Evolutionary conservation across 2,113 vertebrate genomes (phyloP).

Genomic region (Semnornis frantzii): DNA sequence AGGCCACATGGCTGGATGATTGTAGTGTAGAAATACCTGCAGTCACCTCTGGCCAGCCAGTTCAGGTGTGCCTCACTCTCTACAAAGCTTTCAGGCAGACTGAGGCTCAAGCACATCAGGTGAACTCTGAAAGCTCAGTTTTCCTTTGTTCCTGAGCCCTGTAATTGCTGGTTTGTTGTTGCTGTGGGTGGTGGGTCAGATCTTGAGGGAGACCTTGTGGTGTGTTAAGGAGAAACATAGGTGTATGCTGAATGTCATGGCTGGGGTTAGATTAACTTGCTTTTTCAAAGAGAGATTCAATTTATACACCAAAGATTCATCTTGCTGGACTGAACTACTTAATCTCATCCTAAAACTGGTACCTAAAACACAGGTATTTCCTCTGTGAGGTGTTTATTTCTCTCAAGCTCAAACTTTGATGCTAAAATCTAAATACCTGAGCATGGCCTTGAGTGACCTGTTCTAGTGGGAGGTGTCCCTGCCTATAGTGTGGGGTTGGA

Average conservation of each 20-base stretch:
- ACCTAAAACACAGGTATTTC: neutral
- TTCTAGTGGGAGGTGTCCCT: no score
- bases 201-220: neutral
- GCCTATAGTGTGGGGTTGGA: no score
- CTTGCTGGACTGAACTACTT: neutral
- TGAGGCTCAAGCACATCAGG: neutral
- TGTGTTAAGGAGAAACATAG: rapidly evolving
- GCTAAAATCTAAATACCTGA: neutral
- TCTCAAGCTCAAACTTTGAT: neutral
- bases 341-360: neutral
- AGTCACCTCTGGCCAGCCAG: neutral
- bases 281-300: neutral
- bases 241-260: neutral
- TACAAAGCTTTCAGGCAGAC: neutral
- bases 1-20: neutral
- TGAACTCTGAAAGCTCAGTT: neutral
- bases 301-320: neutral
- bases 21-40: neutral
- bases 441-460: no score
- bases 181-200: neutral
- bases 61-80: rapidly evolving
- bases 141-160: neutral
- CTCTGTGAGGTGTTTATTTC: neutral
- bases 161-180: neutral
- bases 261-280: neutral